Conservation (phyloP, 2,113 vertebrate species). For the Poecilia latipinna region DNA sequence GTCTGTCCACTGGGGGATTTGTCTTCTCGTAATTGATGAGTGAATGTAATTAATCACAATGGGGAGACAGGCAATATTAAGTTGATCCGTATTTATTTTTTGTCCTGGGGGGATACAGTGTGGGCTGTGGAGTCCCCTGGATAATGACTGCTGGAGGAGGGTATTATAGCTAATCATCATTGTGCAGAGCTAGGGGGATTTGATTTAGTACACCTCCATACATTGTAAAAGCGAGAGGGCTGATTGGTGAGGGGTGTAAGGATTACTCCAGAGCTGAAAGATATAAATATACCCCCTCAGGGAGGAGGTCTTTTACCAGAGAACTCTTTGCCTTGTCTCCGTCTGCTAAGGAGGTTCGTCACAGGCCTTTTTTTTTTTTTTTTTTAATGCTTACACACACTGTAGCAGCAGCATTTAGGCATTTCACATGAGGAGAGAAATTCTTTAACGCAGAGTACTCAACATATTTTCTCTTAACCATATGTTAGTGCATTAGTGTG, state of each 20-base stretch:
- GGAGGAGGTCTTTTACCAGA: conserved; percentile 57
- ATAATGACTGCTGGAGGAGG: conserved; percentile 73
- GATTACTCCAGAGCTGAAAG: conserved; percentile 69
- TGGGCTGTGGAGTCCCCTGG: conserved; percentile 59
- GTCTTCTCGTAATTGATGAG: conserved; percentile 63
- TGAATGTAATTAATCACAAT: conserved; percentile 72
- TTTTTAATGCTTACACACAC: conserved; percentile 13
- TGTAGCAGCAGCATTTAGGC: conserved; percentile 41
- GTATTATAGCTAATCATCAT: conserved; percentile 80
- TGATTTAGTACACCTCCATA: conserved; percentile 77
- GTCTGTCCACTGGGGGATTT: conserved; percentile 54
- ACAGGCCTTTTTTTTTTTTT: conserved; percentile 26
- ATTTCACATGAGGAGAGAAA: conserved; percentile 16
- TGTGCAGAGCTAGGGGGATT: conserved; percentile 73
- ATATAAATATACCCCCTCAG: conserved; percentile 65
- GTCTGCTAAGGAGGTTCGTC: conserved; percentile 42
- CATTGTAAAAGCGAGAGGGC: conserved; percentile 71
- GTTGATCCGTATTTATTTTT: conserved; percentile 71
- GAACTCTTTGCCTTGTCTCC: conserved; percentile 52
- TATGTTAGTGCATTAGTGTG: conserved; percentile 33
- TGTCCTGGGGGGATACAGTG: conserved; percentile 57
- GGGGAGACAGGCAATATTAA: conserved; percentile 65
- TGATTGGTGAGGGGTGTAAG: conserved; percentile 62
- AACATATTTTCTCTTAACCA: conserved; percentile 55
- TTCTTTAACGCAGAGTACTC: conserved; percentile 44